phyloP scores from a whole-genome alignment of 2,888 invertebrate genomes.

The Hemicrepidius hirtus region DNA sequence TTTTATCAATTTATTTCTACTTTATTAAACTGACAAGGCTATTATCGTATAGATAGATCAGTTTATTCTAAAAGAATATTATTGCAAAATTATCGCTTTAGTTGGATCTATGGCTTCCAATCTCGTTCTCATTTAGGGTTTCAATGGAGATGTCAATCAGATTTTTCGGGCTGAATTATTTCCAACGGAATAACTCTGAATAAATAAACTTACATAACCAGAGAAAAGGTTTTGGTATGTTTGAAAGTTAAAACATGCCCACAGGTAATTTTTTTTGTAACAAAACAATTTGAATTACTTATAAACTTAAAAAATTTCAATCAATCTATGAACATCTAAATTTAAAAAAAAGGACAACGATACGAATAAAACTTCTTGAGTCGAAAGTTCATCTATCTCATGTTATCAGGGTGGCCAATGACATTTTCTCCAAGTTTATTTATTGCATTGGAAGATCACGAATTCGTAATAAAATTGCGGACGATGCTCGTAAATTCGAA shows the following conservation, averaged over 20 bases:
- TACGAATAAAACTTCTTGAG: neutral
- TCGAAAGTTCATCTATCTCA: constrained; percentile 5
- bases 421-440: constrained; percentile 41
- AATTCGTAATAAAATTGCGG: constrained; percentile 46
- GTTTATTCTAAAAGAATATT: neutral
- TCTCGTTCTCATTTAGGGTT: neutral
- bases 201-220: neutral
- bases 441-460: constrained; percentile 45
- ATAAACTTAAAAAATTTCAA: neutral
- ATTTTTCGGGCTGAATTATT: neutral
- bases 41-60: neutral
- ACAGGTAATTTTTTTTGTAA: neutral
- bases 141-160: constrained; percentile 5
- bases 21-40: constrained; percentile 12
- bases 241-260: neutral
- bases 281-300: neutral
- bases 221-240: neutral
- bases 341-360: neutral
- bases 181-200: neutral
- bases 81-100: constrained; percentile 3
- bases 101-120: neutral
- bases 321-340: neutral
- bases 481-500: constrained; percentile 45
- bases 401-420: constrained; percentile 22
- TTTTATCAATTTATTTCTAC: constrained; percentile 7